These are phyloP conservation scores for Spea hammondii DNA, from an alignment of 2,797 vertebrate species.

Conservation along the genomic window DNA sequence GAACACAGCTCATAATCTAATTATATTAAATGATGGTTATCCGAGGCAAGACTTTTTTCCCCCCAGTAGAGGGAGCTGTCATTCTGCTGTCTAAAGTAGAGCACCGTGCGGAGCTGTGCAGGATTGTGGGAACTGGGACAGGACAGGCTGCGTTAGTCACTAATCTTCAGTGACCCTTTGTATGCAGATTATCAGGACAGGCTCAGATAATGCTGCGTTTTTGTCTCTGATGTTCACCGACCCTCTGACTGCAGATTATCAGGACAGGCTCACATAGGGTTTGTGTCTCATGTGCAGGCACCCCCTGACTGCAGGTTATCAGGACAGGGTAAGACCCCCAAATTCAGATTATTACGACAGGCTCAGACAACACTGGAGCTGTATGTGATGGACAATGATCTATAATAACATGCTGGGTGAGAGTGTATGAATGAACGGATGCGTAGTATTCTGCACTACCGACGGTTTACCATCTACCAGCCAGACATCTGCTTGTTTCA, in stretches of 20 bases:
- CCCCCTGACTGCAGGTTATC: not conserved
- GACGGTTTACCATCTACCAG: slow-evolving; percentile 8
- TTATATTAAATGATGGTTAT: too few species aligned
- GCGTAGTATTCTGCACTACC: not conserved
- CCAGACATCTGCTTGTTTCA: slow-evolving; percentile 8
- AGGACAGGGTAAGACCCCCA: not conserved
- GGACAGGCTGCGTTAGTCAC: not conserved
- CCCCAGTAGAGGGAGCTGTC: slow-evolving; percentile 39
- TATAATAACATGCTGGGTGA: too few species aligned
- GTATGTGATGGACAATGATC: too few species aligned
- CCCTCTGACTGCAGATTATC: not conserved
- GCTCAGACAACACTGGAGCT: not conserved
- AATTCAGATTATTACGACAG: slow-evolving; percentile 6
- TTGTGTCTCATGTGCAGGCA: not conserved
- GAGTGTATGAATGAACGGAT: slow-evolving; percentile 4
- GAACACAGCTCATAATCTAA: too few species aligned
- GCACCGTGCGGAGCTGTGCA: not conserved
- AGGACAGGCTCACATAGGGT: not conserved
- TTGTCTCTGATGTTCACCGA: slow-evolving; percentile 4
- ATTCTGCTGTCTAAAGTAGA: slow-evolving; percentile 8
- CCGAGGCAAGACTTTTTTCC: not conserved
- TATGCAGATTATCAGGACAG: slow-evolving; percentile 1
- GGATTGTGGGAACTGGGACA: not conserved
- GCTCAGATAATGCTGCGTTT: not conserved
- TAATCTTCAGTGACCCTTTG: not conserved